These are phyloP conservation scores for Dromaius novaehollandiae DNA, from an alignment of 2,113 vertebrate genomes.

Conservation along the genomic window DNA sequence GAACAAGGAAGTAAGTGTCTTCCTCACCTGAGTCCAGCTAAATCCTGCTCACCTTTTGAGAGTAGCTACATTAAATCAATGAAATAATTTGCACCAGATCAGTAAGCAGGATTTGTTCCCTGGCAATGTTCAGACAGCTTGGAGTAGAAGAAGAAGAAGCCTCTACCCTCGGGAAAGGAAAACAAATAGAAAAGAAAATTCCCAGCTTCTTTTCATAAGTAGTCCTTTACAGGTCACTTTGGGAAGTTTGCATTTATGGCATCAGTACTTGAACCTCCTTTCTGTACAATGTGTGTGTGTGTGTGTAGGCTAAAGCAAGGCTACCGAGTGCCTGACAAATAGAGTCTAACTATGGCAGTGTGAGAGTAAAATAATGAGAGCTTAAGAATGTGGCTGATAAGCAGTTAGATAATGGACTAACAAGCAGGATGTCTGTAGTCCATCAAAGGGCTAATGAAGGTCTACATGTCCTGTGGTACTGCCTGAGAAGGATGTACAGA, in stretches of 20 bases:
- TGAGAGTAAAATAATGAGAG: constrained; percentile 58
- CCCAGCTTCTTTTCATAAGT: neutral
- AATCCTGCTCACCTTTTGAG: neutral
- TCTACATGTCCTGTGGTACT: constrained; percentile 12
- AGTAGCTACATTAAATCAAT: neutral
- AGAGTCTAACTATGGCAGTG: constrained; percentile 27
- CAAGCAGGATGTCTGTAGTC: constrained; percentile 59
- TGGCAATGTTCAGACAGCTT: neutral
- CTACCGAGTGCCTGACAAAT: neutral
- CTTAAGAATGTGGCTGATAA: constrained; percentile 62
- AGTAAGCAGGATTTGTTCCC: neutral
- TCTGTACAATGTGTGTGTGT: neutral
- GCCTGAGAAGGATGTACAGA: constrained; percentile 18
- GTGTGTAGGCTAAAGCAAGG: neutral
- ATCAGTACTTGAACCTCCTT: neutral
- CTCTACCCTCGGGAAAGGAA: neutral
- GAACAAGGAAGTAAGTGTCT: neutral
- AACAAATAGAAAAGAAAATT: neutral
- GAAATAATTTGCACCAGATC: neutral
- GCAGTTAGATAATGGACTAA: constrained; percentile 47
- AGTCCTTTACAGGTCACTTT: neutral
- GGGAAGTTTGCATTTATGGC: neutral
- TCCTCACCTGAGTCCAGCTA: neutral
- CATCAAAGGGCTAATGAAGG: constrained; percentile 50
- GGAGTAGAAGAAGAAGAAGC: neutral